Evolutionary conservation across 2,888 invertebrate species (phyloP).

Genomic region (Rotaria sp.): DNA sequence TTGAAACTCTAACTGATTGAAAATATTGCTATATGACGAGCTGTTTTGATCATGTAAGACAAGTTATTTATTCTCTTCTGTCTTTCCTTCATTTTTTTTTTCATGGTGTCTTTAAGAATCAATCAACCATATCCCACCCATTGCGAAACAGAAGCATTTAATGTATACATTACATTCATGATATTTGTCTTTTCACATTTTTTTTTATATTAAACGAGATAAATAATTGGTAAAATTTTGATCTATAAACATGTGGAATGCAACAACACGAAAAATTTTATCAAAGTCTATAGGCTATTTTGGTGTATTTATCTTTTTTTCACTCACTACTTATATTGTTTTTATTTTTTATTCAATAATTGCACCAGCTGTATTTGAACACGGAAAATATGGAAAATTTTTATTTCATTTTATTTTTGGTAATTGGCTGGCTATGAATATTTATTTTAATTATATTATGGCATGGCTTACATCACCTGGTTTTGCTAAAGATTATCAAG

Average conservation of each 20-base stretch:
- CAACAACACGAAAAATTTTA: not conserved
- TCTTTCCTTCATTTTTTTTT: not conserved
- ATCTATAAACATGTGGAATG: not conserved
- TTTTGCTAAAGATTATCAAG: conserved; percentile 57
- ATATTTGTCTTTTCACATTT: not conserved
- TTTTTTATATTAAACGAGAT: no score
- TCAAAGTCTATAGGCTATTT: not conserved
- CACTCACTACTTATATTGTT: not conserved
- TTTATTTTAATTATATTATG: conserved; percentile 85
- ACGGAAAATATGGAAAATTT: not conserved
- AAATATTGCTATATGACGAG: no score
- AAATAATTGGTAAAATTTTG: no score
- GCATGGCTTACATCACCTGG: conserved; percentile 78
- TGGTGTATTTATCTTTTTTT: not conserved
- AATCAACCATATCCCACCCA: not conserved
- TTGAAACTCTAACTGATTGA: no score
- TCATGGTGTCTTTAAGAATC: not conserved
- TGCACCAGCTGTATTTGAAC: not conserved
- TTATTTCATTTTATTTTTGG: conserved; percentile 71
- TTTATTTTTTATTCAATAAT: not conserved
- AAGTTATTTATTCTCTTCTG: no score
- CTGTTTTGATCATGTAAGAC: no score
- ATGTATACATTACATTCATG: not conserved
- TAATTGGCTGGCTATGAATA: conserved; percentile 82
- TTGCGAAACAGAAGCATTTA: not conserved